Percentiles rank a stretch among this genome's conserved stretches.
Conservation (phyloP, 2,797 vertebrate genomes). For the Artibeus lituratus region DNA sequence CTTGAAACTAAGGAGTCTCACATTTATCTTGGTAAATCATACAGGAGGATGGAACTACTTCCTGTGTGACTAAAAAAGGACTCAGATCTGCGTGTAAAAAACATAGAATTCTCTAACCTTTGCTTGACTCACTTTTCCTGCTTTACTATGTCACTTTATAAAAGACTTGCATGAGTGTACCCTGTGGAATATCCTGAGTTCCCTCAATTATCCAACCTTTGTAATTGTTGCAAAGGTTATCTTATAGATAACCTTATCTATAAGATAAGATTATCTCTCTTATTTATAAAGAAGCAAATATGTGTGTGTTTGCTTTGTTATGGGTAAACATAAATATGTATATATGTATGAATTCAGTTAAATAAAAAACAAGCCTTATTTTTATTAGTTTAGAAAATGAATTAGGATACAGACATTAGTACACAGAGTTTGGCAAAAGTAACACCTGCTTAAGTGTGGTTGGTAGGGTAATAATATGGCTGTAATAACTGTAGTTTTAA, state of each 20-base stretch:
- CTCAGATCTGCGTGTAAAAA: neutral
- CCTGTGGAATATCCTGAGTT: neutral
- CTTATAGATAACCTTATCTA: too few species aligned
- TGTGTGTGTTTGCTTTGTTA: neutral
- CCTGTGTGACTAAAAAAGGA: neutral
- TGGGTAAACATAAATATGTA: neutral
- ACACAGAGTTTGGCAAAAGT: too few species aligned
- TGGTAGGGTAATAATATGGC: too few species aligned
- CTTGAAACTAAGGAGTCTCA: neutral
- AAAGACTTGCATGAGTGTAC: neutral
- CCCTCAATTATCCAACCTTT: neutral
- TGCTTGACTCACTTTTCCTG: neutral
- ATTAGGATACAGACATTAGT: neutral
- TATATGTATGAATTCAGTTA: neutral
- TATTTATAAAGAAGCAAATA: neutral
- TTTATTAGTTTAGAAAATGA: neutral
- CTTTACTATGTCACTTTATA: neutral
- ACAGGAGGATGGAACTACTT: neutral
- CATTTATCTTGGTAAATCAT: neutral
- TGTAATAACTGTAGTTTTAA: too few species aligned
- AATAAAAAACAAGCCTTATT: neutral
- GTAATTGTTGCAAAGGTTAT: neutral
- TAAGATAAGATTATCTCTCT: neutral
- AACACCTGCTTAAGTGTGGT: too few species aligned
- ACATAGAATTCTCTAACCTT: neutral